Base-by-base conservation (phyloP, 1,140 invertebrate species). In the Cyphomyrmex costatus region DNA sequence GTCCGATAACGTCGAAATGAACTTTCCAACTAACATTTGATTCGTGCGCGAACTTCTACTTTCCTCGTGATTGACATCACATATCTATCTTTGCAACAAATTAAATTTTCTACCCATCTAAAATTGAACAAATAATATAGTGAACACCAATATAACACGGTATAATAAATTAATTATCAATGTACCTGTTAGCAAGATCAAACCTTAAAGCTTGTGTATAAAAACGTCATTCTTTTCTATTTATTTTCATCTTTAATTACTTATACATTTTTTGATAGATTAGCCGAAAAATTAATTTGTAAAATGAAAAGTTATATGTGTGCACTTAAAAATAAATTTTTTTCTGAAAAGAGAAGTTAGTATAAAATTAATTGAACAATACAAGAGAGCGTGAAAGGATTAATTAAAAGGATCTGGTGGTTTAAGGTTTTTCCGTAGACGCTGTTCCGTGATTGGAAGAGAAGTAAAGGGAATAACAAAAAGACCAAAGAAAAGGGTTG, bases 1-100 rank as follows among this genome's bases (percentile, higher is more conserved):
- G 21, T 56, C 19, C 21, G 89, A 90, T 86, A 90, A 90, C 61
- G 60, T 83, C 85, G 88, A 46, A 65, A 63, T 46, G 36, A 85
- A 68, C 68, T 74, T 74, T 61, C 30, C 30, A 53, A 56, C 49
- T 66, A 53, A 80, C 30, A 19, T 65, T 80, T 65, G 77, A 80
- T 80, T 19, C 30, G 46, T 24, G 16, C 21, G 63, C 30, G 21
- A 70, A 53, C 30, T 56, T 53, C 2, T 53, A 70, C 21, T 80
- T 68, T n/a, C 3, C 16, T 3, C 14, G 0, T 46, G 4, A 53
- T 80, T 80, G 30, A 6, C 21, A 36, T 19, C 30, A 19, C n/a
- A 51, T 19, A 12, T 30, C 21, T 33, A 24, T 3, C 10, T 46
- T 80, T 24, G 14, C 0, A 21, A 36, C 12, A 49, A 78, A 78